Conservation (phyloP, 2,888 invertebrate species). For the Spialia ferax region DNA sequence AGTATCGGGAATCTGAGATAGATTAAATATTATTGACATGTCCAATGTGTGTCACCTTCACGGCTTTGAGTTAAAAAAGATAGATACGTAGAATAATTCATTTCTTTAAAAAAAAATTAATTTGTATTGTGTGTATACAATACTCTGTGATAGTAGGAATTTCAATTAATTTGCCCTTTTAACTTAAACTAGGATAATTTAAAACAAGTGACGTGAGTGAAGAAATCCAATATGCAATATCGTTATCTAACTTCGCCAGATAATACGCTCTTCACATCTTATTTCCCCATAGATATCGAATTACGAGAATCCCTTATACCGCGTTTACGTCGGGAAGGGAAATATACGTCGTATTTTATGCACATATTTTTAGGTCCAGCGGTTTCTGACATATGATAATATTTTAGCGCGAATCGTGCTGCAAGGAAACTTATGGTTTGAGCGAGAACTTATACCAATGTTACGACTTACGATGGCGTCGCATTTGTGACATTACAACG, state of each 20-base stretch:
- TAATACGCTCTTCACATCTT: not conserved
- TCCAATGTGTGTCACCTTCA: no score
- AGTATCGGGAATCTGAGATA: no score
- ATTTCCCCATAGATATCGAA: constrained; percentile 4
- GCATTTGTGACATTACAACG: not conserved
- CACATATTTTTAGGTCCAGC: constrained; percentile 36
- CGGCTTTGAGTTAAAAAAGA: no score
- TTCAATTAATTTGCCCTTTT: no score
- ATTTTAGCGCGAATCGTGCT: constrained; percentile 20
- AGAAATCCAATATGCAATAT: not conserved
- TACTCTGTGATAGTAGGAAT: no score
- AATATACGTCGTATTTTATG: constrained; percentile 19
- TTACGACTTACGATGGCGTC: constrained; percentile 6
- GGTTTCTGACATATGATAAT: constrained; percentile 16
- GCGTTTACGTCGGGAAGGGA: not conserved
- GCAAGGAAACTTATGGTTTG: constrained; percentile 30
- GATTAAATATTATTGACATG: no score
- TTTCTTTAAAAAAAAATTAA: no score
- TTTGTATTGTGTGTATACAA: no score
- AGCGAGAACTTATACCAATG: not conserved
- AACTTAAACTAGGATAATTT: not conserved
- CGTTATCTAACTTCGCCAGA: not conserved
- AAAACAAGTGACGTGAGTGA: not conserved
- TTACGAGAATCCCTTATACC: constrained; percentile 12
- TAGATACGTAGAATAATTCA: no score